Evolutionary conservation across 2,797 vertebrate species (phyloP).

Genomic region (Chiroxiphia lanceolata): DNA sequence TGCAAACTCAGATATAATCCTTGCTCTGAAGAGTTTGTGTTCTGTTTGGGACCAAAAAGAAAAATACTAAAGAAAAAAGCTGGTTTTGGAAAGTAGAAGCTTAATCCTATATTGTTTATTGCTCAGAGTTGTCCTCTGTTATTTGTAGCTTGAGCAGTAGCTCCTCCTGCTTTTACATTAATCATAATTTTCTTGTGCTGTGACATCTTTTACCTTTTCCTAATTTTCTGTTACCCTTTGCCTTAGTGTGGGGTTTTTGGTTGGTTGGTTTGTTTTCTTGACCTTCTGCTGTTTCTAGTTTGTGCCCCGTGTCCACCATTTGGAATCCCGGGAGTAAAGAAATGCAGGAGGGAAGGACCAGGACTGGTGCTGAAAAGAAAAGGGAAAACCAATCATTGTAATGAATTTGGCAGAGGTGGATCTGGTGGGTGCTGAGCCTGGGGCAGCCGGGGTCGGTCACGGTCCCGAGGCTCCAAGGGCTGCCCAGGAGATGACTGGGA

Average conservation of each 20-base stretch:
- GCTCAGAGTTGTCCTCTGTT: neutral
- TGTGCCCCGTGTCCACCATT: neutral
- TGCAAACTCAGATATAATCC: neutral
- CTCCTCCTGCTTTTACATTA: neutral
- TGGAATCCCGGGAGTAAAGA: neutral
- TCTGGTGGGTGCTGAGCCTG: fast-evolving
- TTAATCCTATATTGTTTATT: neutral
- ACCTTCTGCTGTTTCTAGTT: neutral
- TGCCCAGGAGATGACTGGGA: neutral
- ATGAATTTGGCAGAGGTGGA: fast-evolving
- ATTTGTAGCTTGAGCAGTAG: neutral
- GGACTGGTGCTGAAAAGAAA: too few relatives aligned
- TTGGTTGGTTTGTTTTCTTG: neutral
- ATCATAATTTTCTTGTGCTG: neutral
- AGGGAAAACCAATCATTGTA: fast-evolving
- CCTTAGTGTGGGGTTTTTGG: fast-evolving
- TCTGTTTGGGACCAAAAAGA: neutral
- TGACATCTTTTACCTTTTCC: neutral
- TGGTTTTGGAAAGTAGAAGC: neutral
- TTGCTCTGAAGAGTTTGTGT: neutral
- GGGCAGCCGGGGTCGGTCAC: neutral
- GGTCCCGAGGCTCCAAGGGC: fast-evolving
- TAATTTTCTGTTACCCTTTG: neutral
- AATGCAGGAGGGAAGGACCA: too few relatives aligned
- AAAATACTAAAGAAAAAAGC: neutral